phyloP scores from a whole-genome alignment of 2,797 vertebrate species.

The Hipposideros larvatus region DNA sequence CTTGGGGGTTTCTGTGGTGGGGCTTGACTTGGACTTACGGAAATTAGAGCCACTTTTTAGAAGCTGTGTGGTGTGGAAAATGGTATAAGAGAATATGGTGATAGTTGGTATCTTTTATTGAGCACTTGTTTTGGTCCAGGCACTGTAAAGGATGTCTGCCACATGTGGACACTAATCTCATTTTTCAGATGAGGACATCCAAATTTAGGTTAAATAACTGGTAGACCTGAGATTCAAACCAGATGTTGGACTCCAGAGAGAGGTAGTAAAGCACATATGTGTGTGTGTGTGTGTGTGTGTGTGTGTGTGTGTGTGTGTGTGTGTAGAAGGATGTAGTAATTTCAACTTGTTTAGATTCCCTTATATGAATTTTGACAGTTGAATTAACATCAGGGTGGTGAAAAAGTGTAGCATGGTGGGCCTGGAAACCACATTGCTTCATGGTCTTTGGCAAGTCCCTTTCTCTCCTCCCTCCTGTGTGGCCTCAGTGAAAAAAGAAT shows the following conservation, averaged over 20 bases:
- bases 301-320: not conserved
- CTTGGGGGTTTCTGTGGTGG: not conserved
- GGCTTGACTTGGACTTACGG: not conserved
- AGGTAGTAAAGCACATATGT: not conserved
- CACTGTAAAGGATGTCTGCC: not conserved
- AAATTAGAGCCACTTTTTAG: conserved; percentile 20
- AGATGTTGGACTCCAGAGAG: not conserved
- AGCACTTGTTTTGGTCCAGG: not conserved
- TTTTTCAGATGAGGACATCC: not conserved
- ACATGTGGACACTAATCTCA: not conserved
- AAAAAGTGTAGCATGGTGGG: not conserved
- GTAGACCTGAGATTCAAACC: not conserved
- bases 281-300: not conserved
- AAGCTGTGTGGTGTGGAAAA: not conserved
- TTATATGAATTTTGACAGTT: not conserved
- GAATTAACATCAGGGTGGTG: not conserved
- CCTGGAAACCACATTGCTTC: not conserved
- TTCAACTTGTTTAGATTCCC: not conserved
- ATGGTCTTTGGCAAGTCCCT: not conserved
- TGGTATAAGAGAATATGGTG: not conserved
- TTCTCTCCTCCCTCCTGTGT: not conserved
- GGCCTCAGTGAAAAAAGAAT: conserved; percentile 6
- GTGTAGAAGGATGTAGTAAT: not conserved
- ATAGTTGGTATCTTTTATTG: not conserved
- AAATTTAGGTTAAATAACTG: conserved; percentile 34